A percentile compares a stretch with the other conserved stretches of the same genome.
phyloP scores from a whole-genome alignment of 2,113 vertebrate species.

The Chitala chitala region DNA sequence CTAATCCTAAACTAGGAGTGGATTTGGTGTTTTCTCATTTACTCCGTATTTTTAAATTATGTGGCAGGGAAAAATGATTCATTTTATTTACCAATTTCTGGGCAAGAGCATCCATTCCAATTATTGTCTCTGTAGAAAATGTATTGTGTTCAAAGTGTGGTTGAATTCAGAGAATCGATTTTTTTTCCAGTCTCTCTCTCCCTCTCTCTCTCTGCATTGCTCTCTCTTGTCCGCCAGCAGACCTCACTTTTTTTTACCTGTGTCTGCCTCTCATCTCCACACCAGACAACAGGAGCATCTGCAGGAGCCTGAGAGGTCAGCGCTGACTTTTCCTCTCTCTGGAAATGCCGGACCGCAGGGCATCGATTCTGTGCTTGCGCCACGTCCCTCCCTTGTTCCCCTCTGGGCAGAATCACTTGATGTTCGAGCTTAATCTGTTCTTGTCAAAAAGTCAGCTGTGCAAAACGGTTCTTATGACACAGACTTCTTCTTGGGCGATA shows the following conservation, averaged over 20 bases:
- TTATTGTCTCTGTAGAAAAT: background rate
- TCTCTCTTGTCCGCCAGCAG: background rate
- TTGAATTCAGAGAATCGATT: conserved; percentile 20
- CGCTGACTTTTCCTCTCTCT: background rate
- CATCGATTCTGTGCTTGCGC: background rate
- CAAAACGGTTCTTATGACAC: background rate
- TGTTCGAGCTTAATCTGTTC: background rate
- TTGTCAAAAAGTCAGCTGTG: background rate
- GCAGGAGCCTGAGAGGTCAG: background rate
- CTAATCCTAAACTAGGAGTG: no score
- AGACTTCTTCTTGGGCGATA: background rate
- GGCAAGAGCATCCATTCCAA: background rate
- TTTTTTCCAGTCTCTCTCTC: background rate
- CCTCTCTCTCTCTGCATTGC: background rate
- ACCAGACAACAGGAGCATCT: background rate
- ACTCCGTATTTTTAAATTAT: conserved; percentile 18
- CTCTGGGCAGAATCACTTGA: background rate
- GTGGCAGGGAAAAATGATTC: background rate
- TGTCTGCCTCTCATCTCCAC: background rate
- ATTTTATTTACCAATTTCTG: conserved; percentile 21
- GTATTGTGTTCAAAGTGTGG: conserved; percentile 1
- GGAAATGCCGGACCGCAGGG: background rate
- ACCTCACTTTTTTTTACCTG: background rate
- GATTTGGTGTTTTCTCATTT: background rate
- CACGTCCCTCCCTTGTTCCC: background rate